These are phyloP conservation scores for Urosaurus nigricauda DNA, from an alignment of 2,797 vertebrate species.

Conservation along the genomic window DNA sequence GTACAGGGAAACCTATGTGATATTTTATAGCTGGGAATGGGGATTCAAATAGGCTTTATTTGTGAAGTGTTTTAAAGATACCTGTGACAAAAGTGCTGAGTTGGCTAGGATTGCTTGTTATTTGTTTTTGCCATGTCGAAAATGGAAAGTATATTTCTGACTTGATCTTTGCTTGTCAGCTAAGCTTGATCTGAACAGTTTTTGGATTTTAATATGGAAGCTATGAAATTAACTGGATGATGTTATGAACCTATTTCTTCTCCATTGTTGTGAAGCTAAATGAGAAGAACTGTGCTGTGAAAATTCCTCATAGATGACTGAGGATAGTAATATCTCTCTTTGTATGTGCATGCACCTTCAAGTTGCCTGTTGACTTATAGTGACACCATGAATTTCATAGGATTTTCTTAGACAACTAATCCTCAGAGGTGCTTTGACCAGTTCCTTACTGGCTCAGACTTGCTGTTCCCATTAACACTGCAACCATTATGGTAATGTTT, in stretches of 20 bases:
- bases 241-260: background rate
- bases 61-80: background rate
- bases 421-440: too few species aligned
- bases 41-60: background rate
- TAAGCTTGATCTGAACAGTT: background rate
- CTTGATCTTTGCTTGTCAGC: background rate
- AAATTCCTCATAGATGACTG: background rate
- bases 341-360: too few species aligned
- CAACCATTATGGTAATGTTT: background rate
- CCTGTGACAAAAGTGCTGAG: background rate
- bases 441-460: background rate
- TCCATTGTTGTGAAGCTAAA: background rate
- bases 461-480: slow-evolving; percentile 28
- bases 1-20: background rate
- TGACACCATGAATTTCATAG: too few species aligned
- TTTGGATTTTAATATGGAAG: background rate
- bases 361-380: too few species aligned
- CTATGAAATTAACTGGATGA: background rate
- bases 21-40: background rate
- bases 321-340: background rate
- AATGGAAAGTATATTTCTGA: background rate
- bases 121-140: background rate
- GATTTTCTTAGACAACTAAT: too few species aligned
- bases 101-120: background rate
- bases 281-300: background rate